These are phyloP conservation scores for Pocillopora meandrina DNA, from an alignment of 92 coral and sea anemone genomes.

Conservation along the genomic window DNA sequence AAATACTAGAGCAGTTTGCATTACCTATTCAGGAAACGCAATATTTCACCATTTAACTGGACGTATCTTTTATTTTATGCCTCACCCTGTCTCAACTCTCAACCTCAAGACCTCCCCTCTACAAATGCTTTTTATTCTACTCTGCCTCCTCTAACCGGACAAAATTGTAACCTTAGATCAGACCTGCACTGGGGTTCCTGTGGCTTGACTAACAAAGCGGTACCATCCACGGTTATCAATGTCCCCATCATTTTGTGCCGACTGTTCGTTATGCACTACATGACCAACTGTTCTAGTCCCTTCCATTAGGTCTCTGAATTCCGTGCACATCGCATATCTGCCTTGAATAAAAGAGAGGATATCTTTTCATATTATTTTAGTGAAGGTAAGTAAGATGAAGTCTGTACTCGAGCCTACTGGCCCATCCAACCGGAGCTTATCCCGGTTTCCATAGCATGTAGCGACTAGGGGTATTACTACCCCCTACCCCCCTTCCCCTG, in stretches of 20 bases:
- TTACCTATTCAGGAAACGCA: too few relatives aligned
- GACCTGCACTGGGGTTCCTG: slow-evolving; percentile 17
- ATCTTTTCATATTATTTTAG: neutral
- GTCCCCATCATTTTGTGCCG: slow-evolving; percentile 19
- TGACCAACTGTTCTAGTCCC: neutral
- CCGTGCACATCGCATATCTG: slow-evolving; percentile 30
- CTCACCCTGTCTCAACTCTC: too few relatives aligned
- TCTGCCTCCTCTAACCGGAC: too few relatives aligned
- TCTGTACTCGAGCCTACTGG: neutral
- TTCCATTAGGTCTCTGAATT: slow-evolving; percentile 7
- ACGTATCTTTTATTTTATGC: too few relatives aligned
- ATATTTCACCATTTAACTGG: too few relatives aligned
- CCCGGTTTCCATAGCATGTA: too few relatives aligned
- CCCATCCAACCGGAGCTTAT: too few relatives aligned
- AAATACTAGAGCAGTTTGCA: too few relatives aligned
- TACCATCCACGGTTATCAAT: slow-evolving; percentile 10
- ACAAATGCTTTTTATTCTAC: too few relatives aligned
- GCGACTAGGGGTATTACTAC: too few relatives aligned
- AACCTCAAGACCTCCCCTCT: neutral
- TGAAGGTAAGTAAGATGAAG: neutral
- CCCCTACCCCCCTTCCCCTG: too few relatives aligned
- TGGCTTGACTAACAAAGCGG: slow-evolving; percentile 26
- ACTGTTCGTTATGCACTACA: neutral
- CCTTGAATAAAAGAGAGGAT: neutral
- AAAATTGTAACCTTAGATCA: neutral